Percentiles rank a stretch among this genome's conserved stretches.
These are phyloP conservation scores for Luidia sarsii DNA, from an alignment of 53 echinoderm and acorn worm species.

Conservation along the genomic window DNA sequence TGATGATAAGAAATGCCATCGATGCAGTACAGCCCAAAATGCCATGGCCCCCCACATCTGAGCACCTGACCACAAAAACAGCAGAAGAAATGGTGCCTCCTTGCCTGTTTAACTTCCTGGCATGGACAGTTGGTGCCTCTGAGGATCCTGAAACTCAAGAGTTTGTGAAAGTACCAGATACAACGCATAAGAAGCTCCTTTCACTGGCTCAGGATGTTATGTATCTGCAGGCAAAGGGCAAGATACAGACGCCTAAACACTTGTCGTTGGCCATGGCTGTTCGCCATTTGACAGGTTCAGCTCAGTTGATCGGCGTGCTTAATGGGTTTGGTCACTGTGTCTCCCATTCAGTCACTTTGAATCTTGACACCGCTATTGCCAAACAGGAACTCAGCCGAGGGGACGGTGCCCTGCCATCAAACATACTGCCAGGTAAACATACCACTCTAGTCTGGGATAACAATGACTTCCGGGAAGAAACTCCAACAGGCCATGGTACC, in stretches of 20 bases:
- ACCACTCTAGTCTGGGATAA: constrained; percentile 66
- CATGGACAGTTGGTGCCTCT: constrained; percentile 51
- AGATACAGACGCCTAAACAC: constrained; percentile 44
- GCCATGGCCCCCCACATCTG: constrained; percentile 52
- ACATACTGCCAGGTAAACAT: background rate
- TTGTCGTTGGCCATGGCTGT: constrained; percentile 45
- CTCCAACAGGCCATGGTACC: constrained; percentile 41
- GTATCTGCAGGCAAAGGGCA: constrained; percentile 38
- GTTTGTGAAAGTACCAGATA: constrained; percentile 13
- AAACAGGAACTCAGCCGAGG: constrained; percentile 10
- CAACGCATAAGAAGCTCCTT: constrained; percentile 11
- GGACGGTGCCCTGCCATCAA: constrained; percentile 7
- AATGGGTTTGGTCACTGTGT: constrained; percentile 48
- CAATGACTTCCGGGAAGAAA: constrained; percentile 58
- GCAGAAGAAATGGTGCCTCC: constrained; percentile 26
- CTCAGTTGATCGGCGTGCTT: constrained; percentile 37
- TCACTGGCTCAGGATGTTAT: constrained; percentile 55
- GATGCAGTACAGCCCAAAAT: background rate
- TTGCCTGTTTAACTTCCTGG: constrained; percentile 40
- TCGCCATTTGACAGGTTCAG: constrained; percentile 39
- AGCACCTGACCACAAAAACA: constrained; percentile 14
- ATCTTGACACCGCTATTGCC: constrained; percentile 17
- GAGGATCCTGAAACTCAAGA: constrained; percentile 25
- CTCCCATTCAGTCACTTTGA: constrained; percentile 45
- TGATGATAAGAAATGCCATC: background rate